Base-by-base conservation (phyloP, 2,888 invertebrate genomes). In the Chymomyza procnemis region DNA sequence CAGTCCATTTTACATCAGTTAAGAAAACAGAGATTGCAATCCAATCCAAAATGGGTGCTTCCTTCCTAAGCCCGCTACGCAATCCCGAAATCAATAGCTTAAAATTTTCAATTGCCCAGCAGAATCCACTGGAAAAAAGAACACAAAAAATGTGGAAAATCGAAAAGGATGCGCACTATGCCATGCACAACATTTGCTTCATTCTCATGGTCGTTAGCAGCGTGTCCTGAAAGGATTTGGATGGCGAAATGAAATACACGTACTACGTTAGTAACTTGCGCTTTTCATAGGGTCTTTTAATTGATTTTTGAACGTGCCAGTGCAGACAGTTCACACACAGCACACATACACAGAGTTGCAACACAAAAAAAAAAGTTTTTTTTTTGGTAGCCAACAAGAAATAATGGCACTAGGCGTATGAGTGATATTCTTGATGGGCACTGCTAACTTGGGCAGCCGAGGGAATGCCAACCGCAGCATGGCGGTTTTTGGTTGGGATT, bases 221-320 rank as follows among this genome's bases (percentile, higher is more conserved):
- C 26, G n/a, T 34, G 34, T 18, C 18, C 19, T 69, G 58, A 79
- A 69, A 56, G 73, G 71, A 74, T 82, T 82, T 60, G 52, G 64
- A 52, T 75, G 59, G 67, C 50, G 56, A 67, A 52, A 61, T 68
- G 68, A 16, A 19, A 60, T 54, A 41, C 34, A 41, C 34, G 34
- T 41, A 41, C 34, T 5, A 41, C 34, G 34, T 41, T 41, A 56
- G 65, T 64, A 48, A 61, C 57, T 50, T 52, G 52, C 57, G 16
- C 70, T 67, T 76, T 63, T 69, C 47, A 64, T 41, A 12, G 34
- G 12, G 61, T 63, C 65, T 67, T 73, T 68, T 77, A 74, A 84
- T 79, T 82, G 84, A 74, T 80, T 79, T 77, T 74, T 72, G 71
- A 67, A 69, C 65, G 64, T 26, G 61, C 54, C 46, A 2, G 62